Percentiles rank a stretch among this genome's conserved stretches.
phyloP scores from a whole-genome alignment of 2,797 vertebrate genomes.

The Hydrolagus colliei region DNA sequence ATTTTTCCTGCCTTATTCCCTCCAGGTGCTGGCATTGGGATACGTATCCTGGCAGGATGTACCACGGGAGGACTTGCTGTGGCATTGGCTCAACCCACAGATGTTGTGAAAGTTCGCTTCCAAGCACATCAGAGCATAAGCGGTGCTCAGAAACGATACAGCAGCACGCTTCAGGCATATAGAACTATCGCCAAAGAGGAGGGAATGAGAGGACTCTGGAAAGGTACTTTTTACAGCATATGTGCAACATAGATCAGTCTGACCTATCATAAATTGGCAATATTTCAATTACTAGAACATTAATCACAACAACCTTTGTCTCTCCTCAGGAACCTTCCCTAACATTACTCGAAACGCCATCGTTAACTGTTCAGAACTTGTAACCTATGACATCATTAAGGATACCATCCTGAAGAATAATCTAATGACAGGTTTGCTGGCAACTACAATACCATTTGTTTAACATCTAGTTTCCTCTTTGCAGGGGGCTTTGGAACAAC shows the following conservation, averaged over 20 bases:
- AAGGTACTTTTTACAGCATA: slow-evolving; percentile 56
- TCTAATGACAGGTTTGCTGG: slow-evolving; percentile 65
- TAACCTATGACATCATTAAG: slow-evolving; percentile 80
- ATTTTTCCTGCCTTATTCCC: neutral
- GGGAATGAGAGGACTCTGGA: slow-evolving; percentile 73
- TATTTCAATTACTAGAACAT: neutral
- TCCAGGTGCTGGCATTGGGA: slow-evolving; percentile 58
- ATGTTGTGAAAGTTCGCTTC: slow-evolving; percentile 78
- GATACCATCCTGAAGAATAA: slow-evolving; percentile 66
- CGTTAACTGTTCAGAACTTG: slow-evolving; percentile 78
- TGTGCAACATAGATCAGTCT: neutral
- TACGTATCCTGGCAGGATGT: slow-evolving; percentile 70
- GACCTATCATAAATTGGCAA: neutral
- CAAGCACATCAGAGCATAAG: slow-evolving; percentile 71
- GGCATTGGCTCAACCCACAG: slow-evolving; percentile 74
- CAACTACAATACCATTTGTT: neutral
- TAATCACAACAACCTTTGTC: slow-evolving; percentile 1
- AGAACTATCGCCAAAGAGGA: slow-evolving; percentile 71
- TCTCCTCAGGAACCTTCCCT: slow-evolving; percentile 63
- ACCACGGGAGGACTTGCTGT: slow-evolving; percentile 76
- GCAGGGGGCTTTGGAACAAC: neutral
- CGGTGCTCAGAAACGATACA: slow-evolving; percentile 69
- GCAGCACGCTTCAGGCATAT: slow-evolving; percentile 74
- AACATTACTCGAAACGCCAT: slow-evolving; percentile 78
- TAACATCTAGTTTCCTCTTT: neutral